Base-by-base conservation (phyloP, 2,797 vertebrate species). In the Peromyscus eremicus region DNA sequence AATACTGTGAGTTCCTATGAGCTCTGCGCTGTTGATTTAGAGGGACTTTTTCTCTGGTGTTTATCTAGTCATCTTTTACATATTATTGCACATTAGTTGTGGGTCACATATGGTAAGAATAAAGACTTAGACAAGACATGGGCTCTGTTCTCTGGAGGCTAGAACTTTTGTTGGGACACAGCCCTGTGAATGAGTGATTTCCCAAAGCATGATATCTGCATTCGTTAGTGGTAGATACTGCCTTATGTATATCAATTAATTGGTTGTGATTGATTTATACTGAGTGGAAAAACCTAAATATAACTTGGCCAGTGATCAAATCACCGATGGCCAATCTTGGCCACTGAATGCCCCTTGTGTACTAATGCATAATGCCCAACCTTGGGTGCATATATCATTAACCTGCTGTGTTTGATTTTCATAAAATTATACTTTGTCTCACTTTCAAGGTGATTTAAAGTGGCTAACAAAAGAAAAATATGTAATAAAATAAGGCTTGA, bases 381-480 rank as follows among this genome's bases (percentile, higher is more conserved):
- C 46, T 25, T 91, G 21, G 32, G 5, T 37, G 10, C 11, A 40
- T 7, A 12, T 55, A 16, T 37, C 3, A 12, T 46, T 64, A 92
- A 66, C 23, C 43, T 14, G 6, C 64, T n/a, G 14, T 52, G 21
- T 55, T 92, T 83, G 84, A 57, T 84, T 77, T 91, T 62, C 40
- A 79, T 12, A 23, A 70, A 62, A 84, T 68, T 92, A 81, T 25
- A 82, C 52, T 79, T 89, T 91, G 19, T 88, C 82, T 93, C n/a
- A 64, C 73, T 89, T 64, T 89, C 5, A 12, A 70, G 79, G 71
- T 13, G n/a, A 60, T 87, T 92, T 93, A 57, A 81, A 88, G 82
- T 83, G 43, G 29, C 27, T 92, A 79, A 57, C 12, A 32, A 62
- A 85, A 92, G 66, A 92, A 94, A 94, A 91, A 34, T 43, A 49